A percentile compares a stretch with the other conserved stretches of the same genome.
Evolutionary conservation across 2,113 vertebrate genomes (phyloP).

Genomic region (Scalopus aquaticus): DNA sequence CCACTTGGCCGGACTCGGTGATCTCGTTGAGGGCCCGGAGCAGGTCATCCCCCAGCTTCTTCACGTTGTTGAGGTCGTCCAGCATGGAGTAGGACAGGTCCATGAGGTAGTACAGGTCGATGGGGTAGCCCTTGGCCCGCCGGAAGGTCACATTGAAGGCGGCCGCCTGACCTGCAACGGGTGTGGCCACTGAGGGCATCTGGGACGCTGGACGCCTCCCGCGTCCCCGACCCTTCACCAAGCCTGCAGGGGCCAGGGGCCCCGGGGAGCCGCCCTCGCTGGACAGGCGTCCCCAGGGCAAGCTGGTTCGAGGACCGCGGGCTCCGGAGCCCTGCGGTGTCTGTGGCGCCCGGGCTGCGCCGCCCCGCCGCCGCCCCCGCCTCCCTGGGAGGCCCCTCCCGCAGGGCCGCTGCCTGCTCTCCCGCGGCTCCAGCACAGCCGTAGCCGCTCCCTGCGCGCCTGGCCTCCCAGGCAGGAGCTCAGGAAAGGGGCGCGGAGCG

Average conservation of each 20-base stretch:
- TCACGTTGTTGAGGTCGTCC: constrained; percentile 93
- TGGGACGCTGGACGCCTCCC: not conserved
- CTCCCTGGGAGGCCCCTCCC: no score
- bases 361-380: no score
- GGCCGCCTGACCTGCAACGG: constrained; percentile 82
- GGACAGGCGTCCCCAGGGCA: no score
- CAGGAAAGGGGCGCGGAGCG: no score
- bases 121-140: constrained; percentile 92
- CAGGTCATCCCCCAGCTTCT: constrained; percentile 90
- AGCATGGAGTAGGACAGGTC: constrained; percentile 97
- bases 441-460: no score
- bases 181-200: accelerated
- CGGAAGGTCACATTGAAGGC: constrained; percentile 89
- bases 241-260: not conserved
- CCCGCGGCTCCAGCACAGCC: no score
- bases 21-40: constrained; percentile 87
- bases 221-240: not conserved
- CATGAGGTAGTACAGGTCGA: constrained; percentile 99
- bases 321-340: not conserved
- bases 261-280: accelerated
- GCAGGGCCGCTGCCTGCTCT: no score
- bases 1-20: constrained; percentile 90
- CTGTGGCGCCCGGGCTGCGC: no score
- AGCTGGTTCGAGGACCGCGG: no score
- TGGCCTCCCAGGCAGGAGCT: no score